Percentiles rank a stretch among this genome's conserved stretches.
Conservation (phyloP, 2,888 invertebrate species). For the Macrophya alboannulata region DNA sequence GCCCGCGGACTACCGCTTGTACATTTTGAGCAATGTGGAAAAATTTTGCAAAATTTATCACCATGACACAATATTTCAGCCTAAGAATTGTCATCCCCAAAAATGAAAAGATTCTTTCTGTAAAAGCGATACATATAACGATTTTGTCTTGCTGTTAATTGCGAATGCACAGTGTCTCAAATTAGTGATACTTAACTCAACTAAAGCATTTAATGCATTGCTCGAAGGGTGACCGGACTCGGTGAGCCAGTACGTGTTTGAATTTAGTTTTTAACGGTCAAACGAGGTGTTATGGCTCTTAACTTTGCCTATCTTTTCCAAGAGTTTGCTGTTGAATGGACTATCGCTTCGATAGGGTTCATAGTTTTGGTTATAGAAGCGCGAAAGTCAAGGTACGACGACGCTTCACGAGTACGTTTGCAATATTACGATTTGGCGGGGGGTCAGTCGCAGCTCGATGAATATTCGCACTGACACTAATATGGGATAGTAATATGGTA, state of each 20-base stretch:
- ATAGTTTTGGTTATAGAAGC: slow-evolving; percentile 1
- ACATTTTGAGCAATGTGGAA: not conserved
- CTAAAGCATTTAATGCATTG: not conserved
- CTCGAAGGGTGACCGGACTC: not conserved
- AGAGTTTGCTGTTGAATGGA: not conserved
- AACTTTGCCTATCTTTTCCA: slow-evolving; percentile 29
- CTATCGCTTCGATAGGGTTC: not conserved
- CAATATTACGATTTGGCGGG: not conserved
- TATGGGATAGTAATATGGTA: not conserved
- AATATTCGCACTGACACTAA: not conserved
- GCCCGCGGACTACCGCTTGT: slow-evolving; percentile 8
- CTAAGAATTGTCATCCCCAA: not conserved
- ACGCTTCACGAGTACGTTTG: not conserved
- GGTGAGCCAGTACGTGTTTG: slow-evolving; percentile 5
- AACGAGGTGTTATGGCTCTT: slow-evolving; percentile 1
- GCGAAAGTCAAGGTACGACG: not conserved
- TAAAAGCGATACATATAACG: too few relatives aligned
- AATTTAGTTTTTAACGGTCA: slow-evolving; percentile 11
- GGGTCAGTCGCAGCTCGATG: slow-evolving; percentile 35
- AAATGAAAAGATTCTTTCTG: not conserved
- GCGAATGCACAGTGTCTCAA: too few relatives aligned
- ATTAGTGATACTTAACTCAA: not conserved
- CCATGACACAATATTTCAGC: too few relatives aligned
- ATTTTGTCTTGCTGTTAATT: too few relatives aligned
- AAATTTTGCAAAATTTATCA: not conserved